Base-by-base conservation (phyloP, 2,888 invertebrate species). In the Scaptomyza polygonia region DNA sequence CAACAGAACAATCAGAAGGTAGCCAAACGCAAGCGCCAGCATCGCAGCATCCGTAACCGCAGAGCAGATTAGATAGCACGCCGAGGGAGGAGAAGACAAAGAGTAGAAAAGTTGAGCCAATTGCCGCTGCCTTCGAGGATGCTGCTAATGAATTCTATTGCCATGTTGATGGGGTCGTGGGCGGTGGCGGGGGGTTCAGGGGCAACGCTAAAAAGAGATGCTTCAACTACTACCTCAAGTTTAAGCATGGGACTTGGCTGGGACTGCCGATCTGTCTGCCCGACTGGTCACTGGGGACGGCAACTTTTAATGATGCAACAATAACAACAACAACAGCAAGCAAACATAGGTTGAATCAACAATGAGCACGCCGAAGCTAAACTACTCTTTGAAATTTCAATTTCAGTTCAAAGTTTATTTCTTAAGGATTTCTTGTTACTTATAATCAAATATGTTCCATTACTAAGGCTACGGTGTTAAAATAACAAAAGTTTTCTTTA, bases 41-140 rank as follows among this genome's bases (percentile, higher is more conserved):
- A 34, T 39, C 16, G 8, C 58, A 59, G 61, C 64, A 55, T 21
- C 57, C 58, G 55, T 64, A 82, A 69, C 82, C 66, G 58, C 79
- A 87, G 89, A 88, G 58, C 79, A 87, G 89, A 88, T 84, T 84
- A 88, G 89, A 88, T 86, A 89, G 88, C 88, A 69, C 65, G 67
- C 27, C n/a, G n/a, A n/a, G n/a, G n/a, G n/a, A 34, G 21, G 34
- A 36, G n/a, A 11, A n/a, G 40, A 39, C 9, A 40, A 5, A 40
- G 21, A 32, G 43, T 11, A 14, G 36, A 25, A 21, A 1, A 39
- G 39, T 9, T 3, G 39, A 36, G 36, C 4, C 12, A 32, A 32
- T 12, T 11, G 42, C 62, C 40, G 11, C 40, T 9, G 34, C 16
- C 14, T 44, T 44, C 29, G 43, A 42, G 43, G 72, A 62, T 71